These are phyloP conservation scores for Hippocampus zosterae DNA, from an alignment of 2,113 vertebrate species.

Conservation along the genomic window DNA sequence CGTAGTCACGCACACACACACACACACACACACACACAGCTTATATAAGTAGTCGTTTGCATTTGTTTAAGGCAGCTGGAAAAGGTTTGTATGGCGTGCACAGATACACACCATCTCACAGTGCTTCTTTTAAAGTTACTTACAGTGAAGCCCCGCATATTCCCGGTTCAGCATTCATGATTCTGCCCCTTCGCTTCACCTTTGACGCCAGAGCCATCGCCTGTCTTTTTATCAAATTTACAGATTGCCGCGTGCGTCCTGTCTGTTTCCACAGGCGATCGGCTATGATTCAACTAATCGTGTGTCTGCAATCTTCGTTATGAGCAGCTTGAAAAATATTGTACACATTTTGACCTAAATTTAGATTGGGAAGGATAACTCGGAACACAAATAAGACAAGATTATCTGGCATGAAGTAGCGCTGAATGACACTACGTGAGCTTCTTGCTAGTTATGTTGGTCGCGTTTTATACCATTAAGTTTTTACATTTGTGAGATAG, in stretches of 20 bases:
- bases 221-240: not conserved
- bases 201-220: not conserved
- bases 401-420: too few species aligned
- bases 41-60: slow-evolving; percentile 27
- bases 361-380: too few species aligned
- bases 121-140: not conserved
- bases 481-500: too few species aligned
- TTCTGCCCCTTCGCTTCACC: not conserved
- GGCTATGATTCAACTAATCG: too few species aligned
- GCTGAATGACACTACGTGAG: too few species aligned
- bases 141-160: not conserved
- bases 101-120: slow-evolving; percentile 33
- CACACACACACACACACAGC: not conserved
- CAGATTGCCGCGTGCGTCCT: not conserved
- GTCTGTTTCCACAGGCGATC: not conserved
- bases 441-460: too few species aligned
- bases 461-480: too few species aligned
- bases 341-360: too few species aligned
- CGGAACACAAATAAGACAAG: too few species aligned
- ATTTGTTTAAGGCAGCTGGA: slow-evolving; percentile 68
- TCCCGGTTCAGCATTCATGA: not conserved
- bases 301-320: too few species aligned
- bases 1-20: not conserved
- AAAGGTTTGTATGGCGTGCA: slow-evolving; percentile 46
- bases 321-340: too few species aligned